phyloP scores from a whole-genome alignment of 1,140 invertebrate species.

The Drosophila grimshawi region DNA sequence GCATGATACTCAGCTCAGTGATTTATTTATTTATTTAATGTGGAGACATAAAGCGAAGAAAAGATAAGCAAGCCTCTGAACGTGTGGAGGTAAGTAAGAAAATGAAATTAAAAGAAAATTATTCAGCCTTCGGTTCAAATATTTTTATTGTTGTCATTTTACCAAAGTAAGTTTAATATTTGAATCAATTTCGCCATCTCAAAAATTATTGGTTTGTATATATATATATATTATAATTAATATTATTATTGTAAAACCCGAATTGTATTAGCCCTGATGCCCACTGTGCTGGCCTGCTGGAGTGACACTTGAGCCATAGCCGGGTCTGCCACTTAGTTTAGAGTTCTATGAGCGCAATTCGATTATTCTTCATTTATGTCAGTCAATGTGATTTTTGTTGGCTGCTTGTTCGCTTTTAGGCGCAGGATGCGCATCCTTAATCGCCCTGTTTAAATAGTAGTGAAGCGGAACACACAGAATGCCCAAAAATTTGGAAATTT shows the following conservation, averaged over 20 bases:
- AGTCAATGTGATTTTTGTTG: constrained; percentile 69
- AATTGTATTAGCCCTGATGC: neutral
- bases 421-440: constrained; percentile 37
- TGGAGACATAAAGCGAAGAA: too few relatives aligned
- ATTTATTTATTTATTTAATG: too few relatives aligned
- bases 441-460: constrained; percentile 71
- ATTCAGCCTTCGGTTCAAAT: too few relatives aligned
- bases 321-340: constrained; percentile 68
- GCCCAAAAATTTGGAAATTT: constrained; percentile 64
- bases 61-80: too few relatives aligned
- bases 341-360: constrained; percentile 80
- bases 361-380: constrained; percentile 84
- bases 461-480: constrained; percentile 25
- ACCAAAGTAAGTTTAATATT: too few relatives aligned
- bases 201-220: too few relatives aligned
- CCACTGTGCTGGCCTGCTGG: constrained; percentile 41
- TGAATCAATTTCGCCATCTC: too few relatives aligned
- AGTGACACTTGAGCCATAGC: constrained; percentile 57
- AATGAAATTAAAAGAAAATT: too few relatives aligned
- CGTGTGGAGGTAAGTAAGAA: too few relatives aligned
- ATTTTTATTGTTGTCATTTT: too few relatives aligned
- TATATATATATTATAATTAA: too few relatives aligned
- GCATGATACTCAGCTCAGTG: neutral
- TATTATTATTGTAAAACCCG: too few relatives aligned
- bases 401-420: constrained; percentile 43